phyloP scores from a whole-genome alignment of 2,113 vertebrate species.

The Synodontis membranacea region DNA sequence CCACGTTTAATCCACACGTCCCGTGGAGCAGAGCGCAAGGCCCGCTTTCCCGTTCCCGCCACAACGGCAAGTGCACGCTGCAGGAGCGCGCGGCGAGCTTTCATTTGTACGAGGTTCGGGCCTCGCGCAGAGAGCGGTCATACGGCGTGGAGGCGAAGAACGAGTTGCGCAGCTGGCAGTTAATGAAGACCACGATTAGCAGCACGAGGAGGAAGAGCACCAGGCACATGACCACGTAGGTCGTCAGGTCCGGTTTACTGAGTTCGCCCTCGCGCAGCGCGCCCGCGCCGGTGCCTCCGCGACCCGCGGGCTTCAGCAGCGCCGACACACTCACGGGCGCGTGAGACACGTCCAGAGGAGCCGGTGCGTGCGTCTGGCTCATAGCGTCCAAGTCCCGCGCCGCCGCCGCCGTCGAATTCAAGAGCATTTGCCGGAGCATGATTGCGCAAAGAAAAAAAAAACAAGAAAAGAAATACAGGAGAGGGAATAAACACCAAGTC shows the following conservation, averaged over 20 bases:
- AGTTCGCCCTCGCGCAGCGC: conserved; percentile 87
- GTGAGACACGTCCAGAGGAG: conserved; percentile 83
- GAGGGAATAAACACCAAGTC: not conserved
- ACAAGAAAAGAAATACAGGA: too few species aligned
- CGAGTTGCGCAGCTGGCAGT: conserved; percentile 95
- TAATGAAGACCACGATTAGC: conserved; percentile 94
- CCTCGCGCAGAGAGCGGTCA: conserved; percentile 92
- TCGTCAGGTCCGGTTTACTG: conserved; percentile 89
- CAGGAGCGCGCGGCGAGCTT: not conserved
- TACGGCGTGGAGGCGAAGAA: conserved; percentile 96
- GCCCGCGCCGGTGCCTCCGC: conserved; percentile 62
- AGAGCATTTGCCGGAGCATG: conserved; percentile 81
- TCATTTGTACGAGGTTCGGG: conserved; percentile 88
- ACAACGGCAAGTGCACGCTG: conserved; percentile 1
- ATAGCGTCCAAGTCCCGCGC: conserved; percentile 80
- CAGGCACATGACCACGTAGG: conserved; percentile 92
- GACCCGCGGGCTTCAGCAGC: conserved; percentile 84
- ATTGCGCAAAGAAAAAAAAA: conserved; percentile 13
- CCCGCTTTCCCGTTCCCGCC: not conserved
- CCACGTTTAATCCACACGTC: not conserved
- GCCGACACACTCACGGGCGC: conserved; percentile 86
- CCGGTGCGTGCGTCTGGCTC: conserved; percentile 74
- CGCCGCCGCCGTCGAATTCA: conserved; percentile 83
- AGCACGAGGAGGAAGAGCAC: conserved; percentile 89
- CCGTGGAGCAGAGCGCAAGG: not conserved